Base-by-base conservation (phyloP, 2,888 invertebrate genomes). In the Dinocampus coccinellae region DNA sequence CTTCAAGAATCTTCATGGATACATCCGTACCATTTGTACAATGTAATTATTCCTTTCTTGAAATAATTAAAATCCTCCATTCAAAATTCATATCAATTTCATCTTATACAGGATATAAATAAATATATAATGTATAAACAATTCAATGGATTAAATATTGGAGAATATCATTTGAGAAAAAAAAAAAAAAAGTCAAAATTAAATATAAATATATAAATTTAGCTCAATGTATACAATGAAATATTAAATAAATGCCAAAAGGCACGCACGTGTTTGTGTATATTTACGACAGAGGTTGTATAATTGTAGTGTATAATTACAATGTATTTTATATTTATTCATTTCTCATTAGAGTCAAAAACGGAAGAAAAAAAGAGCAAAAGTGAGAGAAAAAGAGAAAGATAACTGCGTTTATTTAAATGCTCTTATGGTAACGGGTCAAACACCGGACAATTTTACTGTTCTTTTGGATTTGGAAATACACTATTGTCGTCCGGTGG, bases 11-110 rank as follows among this genome's bases (percentile, higher is more conserved):
- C 72, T 66, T 61, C 20, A 47, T 47, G 9, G 55, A 42, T 55
- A 69, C 36, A 36, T 24, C 29, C 42, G 47, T 61, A 69, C 70
- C 65, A 62, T 55, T 6, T 16, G 39, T 20, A 55, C 39, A 64
- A 53, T 65, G 65, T 68, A 57, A 68, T 29, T 29, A 71, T 72
- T 73, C 64, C 70, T 53, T 52, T 16, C 55, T 22, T 58, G 72
- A 29, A 70, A 72, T 70, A 70, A 71, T 73, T 70, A 73, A 71
- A 73, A 76, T 76, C 71, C 72, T 69, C 73, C 70, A 72, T 68
- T 69, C 74, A n/a, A 58, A 11, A 16, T 2, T 16, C 20, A 53
- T 34, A 22, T 16, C n/a, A 16, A 16, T 29, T 24, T 36, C 29
- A 34, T n/a, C 47, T 6, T 34, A n/a, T 61, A 10, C 10, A 36